A percentile compares a stretch with the other conserved stretches of the same genome.
Conservation (phyloP, 2,113 vertebrate genomes). For the Callipepla squamata region DNA sequence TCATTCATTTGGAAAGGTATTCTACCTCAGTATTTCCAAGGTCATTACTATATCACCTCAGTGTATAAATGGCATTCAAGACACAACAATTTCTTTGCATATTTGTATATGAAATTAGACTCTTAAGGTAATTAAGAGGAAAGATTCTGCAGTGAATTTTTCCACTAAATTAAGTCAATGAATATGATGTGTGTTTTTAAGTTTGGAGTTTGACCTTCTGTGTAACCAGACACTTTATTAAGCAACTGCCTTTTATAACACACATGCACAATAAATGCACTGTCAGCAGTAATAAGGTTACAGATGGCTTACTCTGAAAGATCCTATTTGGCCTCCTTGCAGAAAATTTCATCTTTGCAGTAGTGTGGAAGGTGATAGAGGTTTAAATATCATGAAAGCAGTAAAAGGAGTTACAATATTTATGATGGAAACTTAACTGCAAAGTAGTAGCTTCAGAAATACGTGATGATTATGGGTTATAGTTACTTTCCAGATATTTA, state of each 20-base stretch:
- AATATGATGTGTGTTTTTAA: background rate
- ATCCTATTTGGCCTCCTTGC: background rate
- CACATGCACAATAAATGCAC: background rate
- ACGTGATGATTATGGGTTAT: background rate
- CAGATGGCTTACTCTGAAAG: background rate
- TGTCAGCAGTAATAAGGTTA: background rate
- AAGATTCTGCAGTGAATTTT: background rate
- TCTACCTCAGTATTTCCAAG: background rate
- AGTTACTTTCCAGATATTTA: background rate
- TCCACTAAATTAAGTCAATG: background rate
- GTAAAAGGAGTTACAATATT: background rate
- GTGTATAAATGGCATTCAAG: background rate
- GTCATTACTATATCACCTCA: background rate
- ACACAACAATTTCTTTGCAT: background rate
- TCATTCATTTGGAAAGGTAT: background rate
- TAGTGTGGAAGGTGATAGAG: background rate
- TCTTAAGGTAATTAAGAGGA: background rate
- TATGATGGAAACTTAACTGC: background rate
- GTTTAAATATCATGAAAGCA: constrained; percentile 3
- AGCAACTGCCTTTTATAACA: background rate
- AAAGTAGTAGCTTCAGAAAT: background rate
- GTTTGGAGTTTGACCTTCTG: background rate
- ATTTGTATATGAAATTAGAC: background rate
- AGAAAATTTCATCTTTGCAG: background rate
- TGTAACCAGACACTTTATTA: background rate